Evolutionary conservation across 1,140 invertebrate species (phyloP).

Genomic region (Penaeus chinensis): DNA sequence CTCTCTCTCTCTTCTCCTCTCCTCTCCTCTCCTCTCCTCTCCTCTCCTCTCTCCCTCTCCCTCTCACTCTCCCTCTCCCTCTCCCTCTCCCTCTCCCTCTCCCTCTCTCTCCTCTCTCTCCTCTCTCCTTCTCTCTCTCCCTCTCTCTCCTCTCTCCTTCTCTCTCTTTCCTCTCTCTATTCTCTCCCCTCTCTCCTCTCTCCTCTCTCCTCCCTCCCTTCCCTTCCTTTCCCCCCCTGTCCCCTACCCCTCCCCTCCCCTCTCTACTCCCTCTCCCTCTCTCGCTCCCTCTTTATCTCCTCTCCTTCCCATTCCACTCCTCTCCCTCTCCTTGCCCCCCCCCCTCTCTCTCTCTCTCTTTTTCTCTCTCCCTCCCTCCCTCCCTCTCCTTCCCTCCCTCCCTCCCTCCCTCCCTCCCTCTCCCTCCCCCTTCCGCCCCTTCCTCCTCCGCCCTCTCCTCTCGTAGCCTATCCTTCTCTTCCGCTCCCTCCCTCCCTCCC

Average conservation of each 20-base stretch:
- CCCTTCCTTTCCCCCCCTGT: background rate
- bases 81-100: constrained; percentile 5
- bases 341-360: background rate
- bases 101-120: background rate
- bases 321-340: background rate
- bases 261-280: background rate
- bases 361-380: background rate
- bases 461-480: background rate
- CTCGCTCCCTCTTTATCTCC: background rate
- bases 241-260: background rate
- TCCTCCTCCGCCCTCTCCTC: background rate
- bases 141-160: background rate
- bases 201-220: background rate
- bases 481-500: background rate
- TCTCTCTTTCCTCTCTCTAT: background rate
- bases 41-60: background rate
- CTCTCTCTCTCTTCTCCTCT: background rate
- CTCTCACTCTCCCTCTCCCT: background rate
- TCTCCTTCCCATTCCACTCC: background rate
- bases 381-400: background rate
- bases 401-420: background rate
- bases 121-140: background rate
- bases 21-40: background rate
- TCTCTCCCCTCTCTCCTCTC: background rate
- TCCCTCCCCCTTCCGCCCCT: background rate